Evolutionary conservation across 2,888 invertebrate species (phyloP).

Genomic region (Aporophyla nigra): DNA sequence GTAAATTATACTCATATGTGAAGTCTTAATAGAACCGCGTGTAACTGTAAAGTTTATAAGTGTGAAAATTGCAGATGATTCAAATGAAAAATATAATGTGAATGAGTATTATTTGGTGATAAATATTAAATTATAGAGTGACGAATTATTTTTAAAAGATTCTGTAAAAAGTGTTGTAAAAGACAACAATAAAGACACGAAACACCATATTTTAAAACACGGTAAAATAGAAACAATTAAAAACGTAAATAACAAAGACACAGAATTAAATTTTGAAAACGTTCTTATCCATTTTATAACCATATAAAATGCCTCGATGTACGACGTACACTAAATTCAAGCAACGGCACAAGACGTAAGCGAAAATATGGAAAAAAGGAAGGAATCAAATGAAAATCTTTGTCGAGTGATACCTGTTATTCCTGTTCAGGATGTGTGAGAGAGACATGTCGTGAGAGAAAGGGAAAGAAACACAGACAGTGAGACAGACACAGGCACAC

Average conservation of each 20-base stretch:
- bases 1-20: slow-evolving; percentile 51
- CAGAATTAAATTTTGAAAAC: slow-evolving; percentile 40
- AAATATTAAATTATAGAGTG: slow-evolving; percentile 26
- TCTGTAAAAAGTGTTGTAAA: slow-evolving; percentile 26
- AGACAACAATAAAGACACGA: slow-evolving; percentile 13
- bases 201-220: slow-evolving; percentile 10
- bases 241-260: slow-evolving; percentile 24
- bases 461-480: slow-evolving; percentile 90
- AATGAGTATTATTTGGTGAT: slow-evolving; percentile 5
- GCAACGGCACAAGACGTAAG: slow-evolving; percentile 88
- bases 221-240: slow-evolving; percentile 10
- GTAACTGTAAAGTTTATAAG: slow-evolving; percentile 53
- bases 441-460: slow-evolving; percentile 89
- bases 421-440: slow-evolving; percentile 89
- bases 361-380: slow-evolving; percentile 78
- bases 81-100: slow-evolving; percentile 28
- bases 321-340: slow-evolving; percentile 73
- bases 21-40: slow-evolving; percentile 41
- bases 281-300: slow-evolving; percentile 42
- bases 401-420: slow-evolving; percentile 89
- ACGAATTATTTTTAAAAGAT: slow-evolving; percentile 18
- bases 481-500: slow-evolving; percentile 90
- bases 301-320: slow-evolving; percentile 46
- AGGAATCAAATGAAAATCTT: slow-evolving; percentile 76
- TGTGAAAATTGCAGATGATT: slow-evolving; percentile 38